Base-by-base conservation (phyloP, 1,140 invertebrate species). In the Dendroctonus valens region DNA sequence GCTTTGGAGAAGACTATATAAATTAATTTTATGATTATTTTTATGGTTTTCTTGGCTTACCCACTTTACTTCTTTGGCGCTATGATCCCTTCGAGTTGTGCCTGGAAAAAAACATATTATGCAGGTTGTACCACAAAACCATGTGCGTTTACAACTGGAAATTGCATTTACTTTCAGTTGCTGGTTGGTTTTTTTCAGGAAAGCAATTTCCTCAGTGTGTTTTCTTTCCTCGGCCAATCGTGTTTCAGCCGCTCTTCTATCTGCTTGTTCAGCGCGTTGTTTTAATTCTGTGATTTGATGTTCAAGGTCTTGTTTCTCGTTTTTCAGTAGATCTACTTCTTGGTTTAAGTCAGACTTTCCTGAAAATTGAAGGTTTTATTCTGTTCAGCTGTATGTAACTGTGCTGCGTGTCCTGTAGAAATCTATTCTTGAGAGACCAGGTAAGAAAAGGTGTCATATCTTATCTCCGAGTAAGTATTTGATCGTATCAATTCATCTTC, bases 111-210 rank as follows among this genome's bases (percentile, higher is more conserved):
- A 69, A 67, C 6, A 65, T 59, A 41, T 11, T 11, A 46, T 46
- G 42, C 12, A 46, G 42, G 42, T 46, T 46, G 42, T 46, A 46
- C 4, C 42, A 12, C 42, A 46, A 11, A 7, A 39, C 2, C 38
- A 40, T 55, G 11, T 55, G 9, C 12, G n/a, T 52, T 6, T 9
- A 46, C 42, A 11, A 46, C 42, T 11, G 8, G 12, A 46, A 2
- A 26, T 26, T 26, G 26, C 26, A 46, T 44, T 69, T 80, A 92
- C 91, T 85, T 97, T 97, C 9, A 98, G 81, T 78, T 97, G 95
- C 72, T 91, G 86, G 79, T 97, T 97, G 6, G 94, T 96, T 78
- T 94, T 91, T 80, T 95, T 97, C 37, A 97, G 81, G 73, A 94
- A 94, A 46, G 91, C 83, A 49, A 96, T 88, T 79, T 97, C 94